These are phyloP conservation scores for Ectropis grisescens DNA, from an alignment of 1,140 invertebrate species.

Conservation along the genomic window DNA sequence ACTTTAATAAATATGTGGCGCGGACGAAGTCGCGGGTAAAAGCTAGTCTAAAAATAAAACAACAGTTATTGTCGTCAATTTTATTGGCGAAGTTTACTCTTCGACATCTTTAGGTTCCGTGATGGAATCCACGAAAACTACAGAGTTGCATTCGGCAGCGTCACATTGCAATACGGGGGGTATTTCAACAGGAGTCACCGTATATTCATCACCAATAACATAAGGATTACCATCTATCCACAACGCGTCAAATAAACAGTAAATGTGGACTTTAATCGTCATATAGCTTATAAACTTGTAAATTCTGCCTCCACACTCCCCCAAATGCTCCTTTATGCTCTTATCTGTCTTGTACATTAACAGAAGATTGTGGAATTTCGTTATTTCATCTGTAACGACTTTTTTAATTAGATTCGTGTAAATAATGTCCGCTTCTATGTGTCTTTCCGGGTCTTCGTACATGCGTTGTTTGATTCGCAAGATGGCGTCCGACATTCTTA, in stretches of 20 bases:
- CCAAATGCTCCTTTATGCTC: constrained; percentile 56
- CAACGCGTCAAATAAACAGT: constrained; percentile 51
- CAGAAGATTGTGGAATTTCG: constrained; percentile 54
- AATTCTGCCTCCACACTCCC: constrained; percentile 53
- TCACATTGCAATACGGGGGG: constrained; percentile 56
- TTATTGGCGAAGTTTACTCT: no score
- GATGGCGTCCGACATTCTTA: constrained; percentile 56
- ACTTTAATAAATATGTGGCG: no score
- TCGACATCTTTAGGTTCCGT: constrained; percentile 53
- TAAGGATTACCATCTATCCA: constrained; percentile 62
- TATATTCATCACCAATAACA: constrained; percentile 59
- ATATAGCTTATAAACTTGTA: constrained; percentile 62
- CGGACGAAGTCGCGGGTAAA: no score
- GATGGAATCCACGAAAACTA: constrained; percentile 55
- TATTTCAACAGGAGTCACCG: constrained; percentile 50
- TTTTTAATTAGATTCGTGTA: constrained; percentile 59
- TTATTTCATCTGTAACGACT: constrained; percentile 58
- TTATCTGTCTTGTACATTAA: constrained; percentile 58
- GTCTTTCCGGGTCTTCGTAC: constrained; percentile 59
- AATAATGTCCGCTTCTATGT: constrained; percentile 57
- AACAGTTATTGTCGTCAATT: no score
- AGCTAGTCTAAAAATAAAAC: no score
- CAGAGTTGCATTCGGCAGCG: constrained; percentile 50
- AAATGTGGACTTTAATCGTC: constrained; percentile 59
- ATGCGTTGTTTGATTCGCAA: constrained; percentile 53